Conservation (phyloP, 2,888 invertebrate species). For the Agrochola lota region DNA sequence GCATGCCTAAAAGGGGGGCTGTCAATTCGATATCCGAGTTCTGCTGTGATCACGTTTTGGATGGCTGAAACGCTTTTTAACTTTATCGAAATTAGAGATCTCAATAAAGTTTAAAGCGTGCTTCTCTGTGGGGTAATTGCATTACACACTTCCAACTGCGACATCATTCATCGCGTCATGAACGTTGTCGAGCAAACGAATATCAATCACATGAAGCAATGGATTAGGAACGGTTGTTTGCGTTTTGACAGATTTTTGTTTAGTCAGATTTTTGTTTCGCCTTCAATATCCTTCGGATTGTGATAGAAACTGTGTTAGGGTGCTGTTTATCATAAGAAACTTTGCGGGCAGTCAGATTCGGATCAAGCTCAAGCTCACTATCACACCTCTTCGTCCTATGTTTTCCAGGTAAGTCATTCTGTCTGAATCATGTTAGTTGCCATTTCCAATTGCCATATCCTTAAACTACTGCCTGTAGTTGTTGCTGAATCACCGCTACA, state of each 20-base stretch:
- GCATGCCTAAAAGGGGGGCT: slow-evolving; percentile 23
- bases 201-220: too few species aligned
- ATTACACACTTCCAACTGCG: too few species aligned
- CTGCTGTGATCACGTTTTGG: slow-evolving; percentile 18
- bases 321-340: neutral
- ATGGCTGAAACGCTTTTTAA: slow-evolving; percentile 9
- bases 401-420: neutral
- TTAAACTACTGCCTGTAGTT: neutral
- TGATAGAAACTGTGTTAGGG: too few species aligned
- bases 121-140: too few species aligned
- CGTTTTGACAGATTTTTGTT: too few species aligned
- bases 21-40: slow-evolving; percentile 31
- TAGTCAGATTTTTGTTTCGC: too few species aligned
- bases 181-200: too few species aligned
- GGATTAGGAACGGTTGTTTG: too few species aligned
- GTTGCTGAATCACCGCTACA: neutral
- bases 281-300: too few species aligned
- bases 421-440: neutral
- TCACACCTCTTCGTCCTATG: neutral
- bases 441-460: neutral
- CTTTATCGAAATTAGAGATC: neutral
- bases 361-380: neutral
- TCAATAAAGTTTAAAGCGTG: too few species aligned
- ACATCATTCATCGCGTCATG: too few species aligned
- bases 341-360: neutral